phyloP scores from a whole-genome alignment of 1,140 invertebrate genomes.

The Phenacoccus solenopsis region DNA sequence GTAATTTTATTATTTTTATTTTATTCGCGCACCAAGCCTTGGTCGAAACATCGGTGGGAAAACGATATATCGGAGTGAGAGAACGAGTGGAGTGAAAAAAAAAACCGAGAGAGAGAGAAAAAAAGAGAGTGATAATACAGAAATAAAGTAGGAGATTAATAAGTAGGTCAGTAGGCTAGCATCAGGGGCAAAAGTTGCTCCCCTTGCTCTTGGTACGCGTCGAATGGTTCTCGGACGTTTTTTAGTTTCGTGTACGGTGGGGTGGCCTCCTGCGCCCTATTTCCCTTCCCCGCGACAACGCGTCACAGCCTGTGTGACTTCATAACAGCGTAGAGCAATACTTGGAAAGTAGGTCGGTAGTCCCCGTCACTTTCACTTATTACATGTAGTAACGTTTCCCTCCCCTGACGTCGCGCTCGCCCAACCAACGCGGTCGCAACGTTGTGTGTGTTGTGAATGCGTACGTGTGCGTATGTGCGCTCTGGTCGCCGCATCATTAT shows the following conservation, averaged over 20 bases:
- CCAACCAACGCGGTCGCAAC: background rate
- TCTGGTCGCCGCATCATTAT: background rate
- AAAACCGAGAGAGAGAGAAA: background rate
- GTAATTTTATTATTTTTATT: background rate
- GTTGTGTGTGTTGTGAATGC: background rate
- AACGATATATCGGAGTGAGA: background rate
- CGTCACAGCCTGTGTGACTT: constrained; percentile 7
- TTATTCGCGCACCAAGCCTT: background rate
- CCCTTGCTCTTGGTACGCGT: constrained; percentile 9
- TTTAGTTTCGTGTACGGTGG: constrained; percentile 7
- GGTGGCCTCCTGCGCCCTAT: background rate
- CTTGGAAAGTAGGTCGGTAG: constrained; percentile 17
- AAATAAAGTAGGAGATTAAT: constrained; percentile 16
- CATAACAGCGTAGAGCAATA: constrained; percentile 12
- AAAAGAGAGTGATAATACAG: constrained; percentile 12
- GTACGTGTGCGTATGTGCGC: constrained; percentile 6
- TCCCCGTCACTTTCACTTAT: constrained; percentile 17
- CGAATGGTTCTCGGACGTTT: constrained; percentile 7
- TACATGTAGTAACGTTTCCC: constrained; percentile 13
- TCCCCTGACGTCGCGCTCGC: background rate
- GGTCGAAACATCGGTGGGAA: background rate
- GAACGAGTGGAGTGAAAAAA: background rate
- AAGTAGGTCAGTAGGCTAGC: constrained; percentile 16
- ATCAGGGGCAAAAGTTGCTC: constrained; percentile 12
- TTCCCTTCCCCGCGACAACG: background rate